Conservation (phyloP, 1,140 invertebrate genomes). For the Neodiprion pinetum region DNA sequence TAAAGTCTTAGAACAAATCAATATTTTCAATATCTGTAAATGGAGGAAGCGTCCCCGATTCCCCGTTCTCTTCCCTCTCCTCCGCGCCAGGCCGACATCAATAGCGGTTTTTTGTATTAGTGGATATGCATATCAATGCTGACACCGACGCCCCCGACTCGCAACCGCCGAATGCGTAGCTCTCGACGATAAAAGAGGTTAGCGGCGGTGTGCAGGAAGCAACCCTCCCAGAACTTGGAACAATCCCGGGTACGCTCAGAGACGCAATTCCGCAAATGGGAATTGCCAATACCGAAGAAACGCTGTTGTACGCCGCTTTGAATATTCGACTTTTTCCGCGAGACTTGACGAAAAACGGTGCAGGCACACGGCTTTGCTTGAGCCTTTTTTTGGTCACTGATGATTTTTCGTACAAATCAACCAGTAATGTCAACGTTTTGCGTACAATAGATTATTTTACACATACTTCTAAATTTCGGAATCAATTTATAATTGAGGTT, state of each 20-base stretch:
- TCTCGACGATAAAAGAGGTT: slow-evolving; percentile 19
- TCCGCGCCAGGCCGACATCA: background rate
- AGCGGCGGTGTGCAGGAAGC: background rate
- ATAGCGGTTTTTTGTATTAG: slow-evolving; percentile 4
- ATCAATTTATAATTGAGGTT: too few species aligned
- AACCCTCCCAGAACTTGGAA: background rate
- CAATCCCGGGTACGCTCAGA: background rate
- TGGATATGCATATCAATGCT: background rate
- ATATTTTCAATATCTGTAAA: slow-evolving; percentile 49
- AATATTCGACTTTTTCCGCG: background rate
- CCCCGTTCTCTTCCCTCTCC: slow-evolving; percentile 14
- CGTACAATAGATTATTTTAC: too few species aligned
- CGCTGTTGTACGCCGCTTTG: background rate
- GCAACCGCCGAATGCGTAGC: background rate
- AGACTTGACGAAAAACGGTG: background rate
- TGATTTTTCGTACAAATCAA: background rate
- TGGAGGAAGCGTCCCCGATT: slow-evolving; percentile 38
- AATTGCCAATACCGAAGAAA: slow-evolving; percentile 11
- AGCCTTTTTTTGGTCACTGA: background rate
- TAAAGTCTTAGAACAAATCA: slow-evolving; percentile 36
- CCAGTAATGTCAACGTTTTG: background rate
- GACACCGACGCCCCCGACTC: background rate
- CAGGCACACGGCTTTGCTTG: background rate
- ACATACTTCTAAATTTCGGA: too few species aligned
- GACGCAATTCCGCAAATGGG: slow-evolving; percentile 20